Evolutionary conservation across 53 echinoderm and acorn worm species (phyloP).

Genomic region (Glandiceps talaboti): DNA sequence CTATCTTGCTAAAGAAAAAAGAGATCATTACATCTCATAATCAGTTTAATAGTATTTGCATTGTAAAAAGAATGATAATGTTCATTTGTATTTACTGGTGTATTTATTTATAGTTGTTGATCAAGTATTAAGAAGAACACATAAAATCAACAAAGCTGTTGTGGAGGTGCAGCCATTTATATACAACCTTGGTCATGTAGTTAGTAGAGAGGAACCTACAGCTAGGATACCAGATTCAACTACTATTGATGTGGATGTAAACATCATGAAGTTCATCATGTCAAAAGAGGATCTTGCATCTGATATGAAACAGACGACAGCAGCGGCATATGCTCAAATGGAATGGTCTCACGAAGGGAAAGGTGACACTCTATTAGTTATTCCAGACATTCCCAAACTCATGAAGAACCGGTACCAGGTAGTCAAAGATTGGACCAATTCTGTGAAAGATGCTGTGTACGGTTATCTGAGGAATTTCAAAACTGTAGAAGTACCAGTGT

Average conservation of each 20-base stretch:
- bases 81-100: too few relatives aligned
- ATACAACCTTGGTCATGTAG: slow-evolving; percentile 16
- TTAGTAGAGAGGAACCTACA: slow-evolving; percentile 17
- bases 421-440: slow-evolving; percentile 18
- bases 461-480: slow-evolving; percentile 11
- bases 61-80: too few relatives aligned
- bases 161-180: slow-evolving; percentile 17
- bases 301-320: background rate
- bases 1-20: too few relatives aligned
- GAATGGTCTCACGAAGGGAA: slow-evolving; percentile 17
- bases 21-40: too few relatives aligned
- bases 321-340: slow-evolving; percentile 1
- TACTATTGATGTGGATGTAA: slow-evolving; percentile 3
- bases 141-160: background rate
- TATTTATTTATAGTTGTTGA: slow-evolving; percentile 6
- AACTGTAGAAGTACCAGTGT: slow-evolving; percentile 3
- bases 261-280: slow-evolving; percentile 21
- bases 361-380: background rate
- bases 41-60: too few relatives aligned
- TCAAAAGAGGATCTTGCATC: background rate
- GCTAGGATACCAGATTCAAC: slow-evolving; percentile 31
- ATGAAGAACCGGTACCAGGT: slow-evolving; percentile 4
- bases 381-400: slow-evolving; percentile 11
- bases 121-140: slow-evolving; percentile 1
- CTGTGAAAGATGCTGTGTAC: background rate